Evolutionary conservation across 2,113 vertebrate genomes (phyloP).

Genomic region (Cynoglossus semilaevis): DNA sequence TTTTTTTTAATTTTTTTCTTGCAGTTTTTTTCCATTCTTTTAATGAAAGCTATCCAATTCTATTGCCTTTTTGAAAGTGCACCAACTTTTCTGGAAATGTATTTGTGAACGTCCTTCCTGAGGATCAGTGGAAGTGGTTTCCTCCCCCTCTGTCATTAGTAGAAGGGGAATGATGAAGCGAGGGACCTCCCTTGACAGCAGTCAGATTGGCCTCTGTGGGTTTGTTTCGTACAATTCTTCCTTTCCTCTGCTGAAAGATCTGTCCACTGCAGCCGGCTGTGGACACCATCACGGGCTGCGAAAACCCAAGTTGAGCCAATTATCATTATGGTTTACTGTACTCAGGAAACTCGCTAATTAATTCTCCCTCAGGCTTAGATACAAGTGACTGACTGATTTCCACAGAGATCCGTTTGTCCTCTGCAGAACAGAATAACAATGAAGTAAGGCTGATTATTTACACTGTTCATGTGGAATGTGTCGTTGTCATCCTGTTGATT

Average conservation of each 20-base stretch:
- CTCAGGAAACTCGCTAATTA: slow-evolving; percentile 71
- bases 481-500: slow-evolving; percentile 1
- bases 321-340: slow-evolving; percentile 63
- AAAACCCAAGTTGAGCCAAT: slow-evolving; percentile 71
- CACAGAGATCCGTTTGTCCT: slow-evolving; percentile 44
- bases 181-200: slow-evolving; percentile 60
- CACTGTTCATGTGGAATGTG: neutral
- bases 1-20: too few species aligned
- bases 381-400: slow-evolving; percentile 48
- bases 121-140: too few species aligned
- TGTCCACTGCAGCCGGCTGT: slow-evolving; percentile 37
- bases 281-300: slow-evolving; percentile 47
- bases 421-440: slow-evolving; percentile 44
- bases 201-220: slow-evolving; percentile 48
- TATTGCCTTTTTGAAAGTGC: too few species aligned
- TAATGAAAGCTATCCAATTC: too few species aligned
- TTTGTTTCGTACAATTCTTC: slow-evolving; percentile 63
- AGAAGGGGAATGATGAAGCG: slow-evolving; percentile 53
- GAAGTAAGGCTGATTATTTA: slow-evolving; percentile 39
- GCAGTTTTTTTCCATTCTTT: too few species aligned
- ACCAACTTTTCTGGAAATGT: slow-evolving; percentile 14
- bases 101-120: slow-evolving; percentile 25
- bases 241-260: slow-evolving; percentile 65
- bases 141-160: slow-evolving; percentile 47
- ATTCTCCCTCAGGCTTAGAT: slow-evolving; percentile 67